phyloP scores from a whole-genome alignment of 2,113 vertebrate genomes.

The Odocoileus hemionus region DNA sequence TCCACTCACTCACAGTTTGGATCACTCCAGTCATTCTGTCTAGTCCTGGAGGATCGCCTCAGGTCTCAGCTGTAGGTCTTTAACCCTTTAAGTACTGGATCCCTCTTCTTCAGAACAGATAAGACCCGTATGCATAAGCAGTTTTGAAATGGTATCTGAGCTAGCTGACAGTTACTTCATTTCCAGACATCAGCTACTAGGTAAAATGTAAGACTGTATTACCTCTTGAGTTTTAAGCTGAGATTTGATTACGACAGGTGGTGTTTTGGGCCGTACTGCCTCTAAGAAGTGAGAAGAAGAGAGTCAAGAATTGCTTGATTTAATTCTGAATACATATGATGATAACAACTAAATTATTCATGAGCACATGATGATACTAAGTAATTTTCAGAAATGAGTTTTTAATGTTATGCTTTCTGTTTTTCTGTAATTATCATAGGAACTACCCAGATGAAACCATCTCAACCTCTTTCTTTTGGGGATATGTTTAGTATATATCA shows the following conservation, averaged over 20 bases:
- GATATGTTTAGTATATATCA: background rate
- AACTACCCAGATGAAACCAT: slow-evolving; percentile 1
- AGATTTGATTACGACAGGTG: slow-evolving; percentile 89
- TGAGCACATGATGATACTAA: background rate
- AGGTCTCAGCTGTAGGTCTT: background rate
- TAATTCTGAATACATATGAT: slow-evolving; percentile 47
- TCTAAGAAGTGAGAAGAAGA: slow-evolving; percentile 79
- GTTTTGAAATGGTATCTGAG: background rate
- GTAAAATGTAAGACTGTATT: slow-evolving; percentile 70
- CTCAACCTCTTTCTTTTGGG: slow-evolving; percentile 13
- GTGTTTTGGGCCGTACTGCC: slow-evolving; percentile 91
- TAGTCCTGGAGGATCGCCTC: background rate
- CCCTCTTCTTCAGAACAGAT: background rate
- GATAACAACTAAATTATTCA: slow-evolving; percentile 48
- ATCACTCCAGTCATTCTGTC: background rate
- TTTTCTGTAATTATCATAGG: background rate
- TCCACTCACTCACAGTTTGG: background rate
- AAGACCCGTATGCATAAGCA: background rate
- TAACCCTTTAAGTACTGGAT: background rate
- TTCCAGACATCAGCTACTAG: slow-evolving; percentile 47
- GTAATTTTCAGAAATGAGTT: slow-evolving; percentile 34
- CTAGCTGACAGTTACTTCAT: slow-evolving; percentile 48
- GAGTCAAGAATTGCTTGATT: slow-evolving; percentile 66
- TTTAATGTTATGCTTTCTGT: slow-evolving; percentile 2
- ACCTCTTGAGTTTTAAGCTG: slow-evolving; percentile 88